Evolutionary conservation across 1,140 invertebrate genomes (phyloP).

Genomic region (Drosophila paulistorum): DNA sequence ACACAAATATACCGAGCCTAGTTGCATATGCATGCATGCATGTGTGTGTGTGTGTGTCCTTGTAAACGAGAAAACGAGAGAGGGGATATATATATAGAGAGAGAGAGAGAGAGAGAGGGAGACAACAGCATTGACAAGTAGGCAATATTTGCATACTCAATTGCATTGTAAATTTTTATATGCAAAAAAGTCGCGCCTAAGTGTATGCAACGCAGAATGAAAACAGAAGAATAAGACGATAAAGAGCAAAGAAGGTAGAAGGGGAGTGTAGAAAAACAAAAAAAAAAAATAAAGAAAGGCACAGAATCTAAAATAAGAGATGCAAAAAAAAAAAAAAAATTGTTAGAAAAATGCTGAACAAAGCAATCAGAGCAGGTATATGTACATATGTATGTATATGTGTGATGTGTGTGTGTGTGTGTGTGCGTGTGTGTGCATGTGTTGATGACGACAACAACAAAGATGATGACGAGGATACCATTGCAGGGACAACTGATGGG

Average conservation of each 20-base stretch:
- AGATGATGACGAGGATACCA: constrained; percentile 7
- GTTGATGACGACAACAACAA: constrained; percentile 51
- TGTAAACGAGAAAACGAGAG: constrained; percentile 3
- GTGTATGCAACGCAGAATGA: constrained; percentile 26
- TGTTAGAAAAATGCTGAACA: constrained; percentile 78
- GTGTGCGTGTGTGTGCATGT: constrained; percentile 21
- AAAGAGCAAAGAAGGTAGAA: neutral
- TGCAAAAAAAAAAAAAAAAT: constrained; percentile 65
- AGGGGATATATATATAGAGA: neutral
- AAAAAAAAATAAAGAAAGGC: constrained; percentile 65
- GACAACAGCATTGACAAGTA: constrained; percentile 75
- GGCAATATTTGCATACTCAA: constrained; percentile 82
- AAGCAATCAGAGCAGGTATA: constrained; percentile 76
- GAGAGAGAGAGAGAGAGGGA: constrained; percentile 57
- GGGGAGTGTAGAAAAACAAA: constrained; percentile 33
- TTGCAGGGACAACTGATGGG: neutral
- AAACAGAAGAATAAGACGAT: constrained; percentile 12
- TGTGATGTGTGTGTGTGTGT: constrained; percentile 22
- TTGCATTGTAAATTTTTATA: constrained; percentile 82
- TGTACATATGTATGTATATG: constrained; percentile 22
- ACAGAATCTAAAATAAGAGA: constrained; percentile 18
- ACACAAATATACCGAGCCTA: constrained; percentile 20
- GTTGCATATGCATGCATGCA: constrained; percentile 30
- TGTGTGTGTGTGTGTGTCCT: constrained; percentile 35
- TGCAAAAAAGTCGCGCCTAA: constrained; percentile 40